Conservation (phyloP, 2,888 invertebrate species). For the Molanna angustata region DNA sequence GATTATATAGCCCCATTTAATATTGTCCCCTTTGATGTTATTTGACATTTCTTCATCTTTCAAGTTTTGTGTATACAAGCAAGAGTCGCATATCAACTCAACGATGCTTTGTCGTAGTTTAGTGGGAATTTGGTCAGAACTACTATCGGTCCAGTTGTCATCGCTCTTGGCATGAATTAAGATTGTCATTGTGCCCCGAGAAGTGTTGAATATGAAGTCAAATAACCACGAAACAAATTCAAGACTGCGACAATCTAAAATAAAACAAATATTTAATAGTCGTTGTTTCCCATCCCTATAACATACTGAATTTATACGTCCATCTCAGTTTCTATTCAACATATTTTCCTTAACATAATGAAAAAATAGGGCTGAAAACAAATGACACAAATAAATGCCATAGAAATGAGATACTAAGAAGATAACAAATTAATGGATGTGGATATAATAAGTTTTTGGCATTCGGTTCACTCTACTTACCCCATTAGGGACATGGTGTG, state of each 20-base stretch:
- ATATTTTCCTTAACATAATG: too few species aligned
- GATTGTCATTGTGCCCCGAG: conserved; percentile 20
- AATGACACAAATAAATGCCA: too few species aligned
- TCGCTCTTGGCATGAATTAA: conserved; percentile 20
- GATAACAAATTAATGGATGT: too few species aligned
- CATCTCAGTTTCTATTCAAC: too few species aligned
- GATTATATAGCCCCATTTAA: conserved; percentile 9
- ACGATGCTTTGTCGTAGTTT: conserved; percentile 17
- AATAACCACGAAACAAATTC: conserved; percentile 19
- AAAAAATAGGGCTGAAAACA: too few species aligned
- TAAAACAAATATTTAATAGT: not conserved
- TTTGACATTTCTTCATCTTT: not conserved
- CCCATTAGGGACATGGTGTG: too few species aligned
- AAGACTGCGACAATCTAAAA: conserved; percentile 14
- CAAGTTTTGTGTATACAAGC: conserved; percentile 5
- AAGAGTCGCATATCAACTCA: conserved; percentile 19
- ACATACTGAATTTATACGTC: too few species aligned
- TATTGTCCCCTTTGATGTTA: not conserved
- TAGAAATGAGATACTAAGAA: too few species aligned
- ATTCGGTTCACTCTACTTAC: too few species aligned
- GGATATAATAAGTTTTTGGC: too few species aligned
- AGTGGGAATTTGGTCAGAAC: conserved; percentile 15
- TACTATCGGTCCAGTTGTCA: conserved; percentile 18
- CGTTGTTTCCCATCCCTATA: too few species aligned
- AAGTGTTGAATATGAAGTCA: conserved; percentile 20